Evolutionary conservation across 1,140 invertebrate genomes (phyloP), one percentile per base, ranked within the genome.

Genomic region (Micrasema longulum): DNA sequence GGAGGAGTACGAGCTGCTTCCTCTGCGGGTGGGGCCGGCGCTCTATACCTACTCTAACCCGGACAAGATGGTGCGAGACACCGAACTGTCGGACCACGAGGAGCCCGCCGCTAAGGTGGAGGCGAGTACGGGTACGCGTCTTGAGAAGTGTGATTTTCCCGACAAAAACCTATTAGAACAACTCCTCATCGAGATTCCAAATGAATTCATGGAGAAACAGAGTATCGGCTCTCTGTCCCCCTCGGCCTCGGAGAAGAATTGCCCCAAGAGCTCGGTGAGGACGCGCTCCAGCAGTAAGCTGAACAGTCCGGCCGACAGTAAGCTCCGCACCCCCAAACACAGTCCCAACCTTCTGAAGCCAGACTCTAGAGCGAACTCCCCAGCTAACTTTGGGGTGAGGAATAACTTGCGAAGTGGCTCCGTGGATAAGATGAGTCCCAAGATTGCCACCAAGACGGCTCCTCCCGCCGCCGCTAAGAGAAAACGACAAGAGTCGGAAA

Each of bases 41-140:
- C 80, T 92, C 5, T 93, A 92, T 77, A 92, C 91, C 0, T 93
- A 93, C 76, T 92, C 92, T 0, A 92, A 92, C 80, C 89, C 90
- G 1, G 91, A 90, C 72, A 90, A 89, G 74, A 73, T 78, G 63
- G n/a, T n/a, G n/a, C 76, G 77, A 35, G 71, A 77, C 23, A 69
- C 75, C 16, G 80, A 82, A 6, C 23, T 76, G 2, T 69, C 70
- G 7, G 79, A 80, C 9, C 64, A 70, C n/a, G 79, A 81, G 38
- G 55, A 69, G 26, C 35, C 14, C 16, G n/a, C 60, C 11, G 20
- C 53, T 3, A 26, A 57, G 12, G 22, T 1, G 12, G 12, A 14
- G 6, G 55, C 38, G 14, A 71, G 52, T 11, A 50, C 14, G 26
- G 63, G 5, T 20, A 79, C 10, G 43, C 79, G 81, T n/a, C 73